Base-by-base conservation (phyloP, 2,113 vertebrate genomes). In the Gymnobelideus leadbeateri region DNA sequence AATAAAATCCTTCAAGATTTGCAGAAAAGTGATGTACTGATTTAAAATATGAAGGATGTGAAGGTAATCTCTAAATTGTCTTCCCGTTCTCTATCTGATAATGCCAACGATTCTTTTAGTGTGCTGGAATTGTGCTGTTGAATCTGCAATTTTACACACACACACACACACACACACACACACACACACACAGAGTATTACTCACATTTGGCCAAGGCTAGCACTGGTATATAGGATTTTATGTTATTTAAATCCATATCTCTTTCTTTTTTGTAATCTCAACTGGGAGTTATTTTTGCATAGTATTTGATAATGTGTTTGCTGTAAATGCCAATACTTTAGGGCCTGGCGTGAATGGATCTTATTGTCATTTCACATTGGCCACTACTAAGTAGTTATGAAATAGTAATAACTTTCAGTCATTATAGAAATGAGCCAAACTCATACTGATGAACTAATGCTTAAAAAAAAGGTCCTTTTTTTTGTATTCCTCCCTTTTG, bases 391-490 rank as follows among this genome's bases (percentile, higher is more conserved):
- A 8, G 37, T 92, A 53, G 92, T 25, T 54, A 55, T 50, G 50
- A 97, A 91, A 89, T 68, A 43, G 68, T 54, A 93, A 31, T 96
- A 12, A 2, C n/a, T 55, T 57, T 53, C 68, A 8, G 12, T 92
- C 61, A 25, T 97, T 89, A 52, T 91, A 77, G 51, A 47, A 47
- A 11, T 0, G 0, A 53, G 47, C 89, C 61, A 89, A 8, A 51
- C 89, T 49, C 8, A 2, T 43, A 28, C 19, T 11, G 3, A 14
- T 92, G 28, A 96, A 89, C 47, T 89, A 8, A 47, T 37, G 51
- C 92, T 50, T 49, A 25, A 53, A 25, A 46, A 90, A 31, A 16
- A 37, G n/a, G 43, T 23, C 49, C 14, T 54, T 55, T 4, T 51
- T 28, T 2, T 51, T 28, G 1, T 61, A 49, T 52, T 54, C 1